Conservation (phyloP, 1,140 invertebrate genomes). For the Diachasmimorpha longicaudata region DNA sequence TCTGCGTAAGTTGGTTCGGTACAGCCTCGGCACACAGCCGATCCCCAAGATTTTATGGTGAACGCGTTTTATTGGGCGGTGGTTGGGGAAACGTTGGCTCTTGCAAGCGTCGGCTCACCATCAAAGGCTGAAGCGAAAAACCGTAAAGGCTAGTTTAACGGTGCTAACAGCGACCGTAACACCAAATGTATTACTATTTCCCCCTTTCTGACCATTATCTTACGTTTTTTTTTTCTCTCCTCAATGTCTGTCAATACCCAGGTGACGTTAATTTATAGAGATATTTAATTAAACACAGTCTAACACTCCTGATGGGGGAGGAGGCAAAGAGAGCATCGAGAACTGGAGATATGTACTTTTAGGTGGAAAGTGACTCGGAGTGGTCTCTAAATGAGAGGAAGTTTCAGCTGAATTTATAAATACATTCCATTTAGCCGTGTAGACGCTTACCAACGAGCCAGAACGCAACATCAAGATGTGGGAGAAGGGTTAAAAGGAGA, state of each 20-base stretch:
- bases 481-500: background rate
- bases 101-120: constrained; percentile 40
- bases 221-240: constrained; percentile 38
- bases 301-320: background rate
- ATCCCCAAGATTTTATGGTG: constrained; percentile 36
- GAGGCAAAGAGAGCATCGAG: background rate
- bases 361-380: background rate
- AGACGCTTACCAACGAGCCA: constrained; percentile 3
- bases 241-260: constrained; percentile 41
- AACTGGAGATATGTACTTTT: background rate
- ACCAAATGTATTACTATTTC: constrained; percentile 49
- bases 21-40: background rate
- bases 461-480: background rate
- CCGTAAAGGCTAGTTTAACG: constrained; percentile 59
- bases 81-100: background rate
- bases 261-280: background rate
- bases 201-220: constrained; percentile 24
- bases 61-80: constrained; percentile 52
- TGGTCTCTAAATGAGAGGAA: constrained; percentile 6
- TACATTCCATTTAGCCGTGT: constrained; percentile 39
- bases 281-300: background rate
- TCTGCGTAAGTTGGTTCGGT: background rate
- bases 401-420: constrained; percentile 46
- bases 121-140: constrained; percentile 55
- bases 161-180: constrained; percentile 57